phyloP scores from a whole-genome alignment of 2,113 vertebrate genomes.

The Sphyrna mokarran region DNA sequence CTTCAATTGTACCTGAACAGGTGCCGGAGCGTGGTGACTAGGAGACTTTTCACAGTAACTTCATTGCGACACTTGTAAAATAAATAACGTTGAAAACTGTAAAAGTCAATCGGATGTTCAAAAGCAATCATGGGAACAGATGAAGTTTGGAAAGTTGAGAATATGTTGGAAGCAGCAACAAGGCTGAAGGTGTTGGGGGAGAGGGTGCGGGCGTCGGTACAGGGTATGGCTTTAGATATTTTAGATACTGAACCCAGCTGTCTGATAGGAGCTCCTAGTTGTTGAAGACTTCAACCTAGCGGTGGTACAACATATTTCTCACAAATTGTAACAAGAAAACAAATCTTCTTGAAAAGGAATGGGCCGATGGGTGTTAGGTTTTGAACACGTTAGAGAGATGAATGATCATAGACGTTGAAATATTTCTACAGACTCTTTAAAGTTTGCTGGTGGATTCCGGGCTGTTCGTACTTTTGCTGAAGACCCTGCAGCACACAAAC shows the following conservation, averaged over 20 bases:
- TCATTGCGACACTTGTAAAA: no score
- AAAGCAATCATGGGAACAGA: not conserved
- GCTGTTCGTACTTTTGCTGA: not conserved
- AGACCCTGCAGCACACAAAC: not conserved
- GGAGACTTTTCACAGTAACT: no score
- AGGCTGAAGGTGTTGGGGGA: not conserved
- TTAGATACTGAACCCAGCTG: not conserved
- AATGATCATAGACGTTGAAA: no score
- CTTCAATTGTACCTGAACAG: no score
- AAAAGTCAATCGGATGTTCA: not conserved
- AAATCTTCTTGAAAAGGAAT: not conserved
- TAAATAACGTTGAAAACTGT: not conserved
- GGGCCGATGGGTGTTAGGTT: not conserved
- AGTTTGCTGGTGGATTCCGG: not conserved
- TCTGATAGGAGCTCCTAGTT: not conserved
- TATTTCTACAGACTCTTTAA: not conserved
- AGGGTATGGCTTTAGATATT: not conserved
- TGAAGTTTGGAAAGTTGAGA: not conserved
- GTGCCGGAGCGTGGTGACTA: no score
- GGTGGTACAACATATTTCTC: not conserved
- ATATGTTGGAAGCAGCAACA: not conserved
- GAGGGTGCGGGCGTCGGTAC: no score
- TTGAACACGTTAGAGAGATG: not conserved
- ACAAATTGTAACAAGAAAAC: not conserved
- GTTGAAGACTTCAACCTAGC: not conserved